Percentiles rank a stretch among this genome's conserved stretches.
Evolutionary conservation across 2,888 invertebrate species (phyloP).

Genomic region (Hybos culiciformis): DNA sequence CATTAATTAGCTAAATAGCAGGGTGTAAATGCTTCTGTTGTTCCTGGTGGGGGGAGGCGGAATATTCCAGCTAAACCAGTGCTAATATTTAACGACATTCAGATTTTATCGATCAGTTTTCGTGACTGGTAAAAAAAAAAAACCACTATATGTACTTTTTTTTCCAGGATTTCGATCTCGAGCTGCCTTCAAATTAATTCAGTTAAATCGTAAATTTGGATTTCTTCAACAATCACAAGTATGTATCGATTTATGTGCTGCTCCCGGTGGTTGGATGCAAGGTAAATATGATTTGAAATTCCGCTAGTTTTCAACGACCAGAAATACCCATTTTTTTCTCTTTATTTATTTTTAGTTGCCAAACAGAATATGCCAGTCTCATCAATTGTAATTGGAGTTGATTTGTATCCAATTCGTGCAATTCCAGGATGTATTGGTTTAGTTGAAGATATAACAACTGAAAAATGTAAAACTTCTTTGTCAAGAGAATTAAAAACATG

Average conservation of each 20-base stretch:
- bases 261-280: slow-evolving; percentile 99
- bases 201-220: slow-evolving; percentile 91
- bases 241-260: slow-evolving; percentile 95
- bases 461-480: slow-evolving; percentile 71
- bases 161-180: slow-evolving; percentile 80
- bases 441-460: slow-evolving; percentile 92
- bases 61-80: slow-evolving; percentile 1
- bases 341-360: too few species aligned
- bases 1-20: too few species aligned
- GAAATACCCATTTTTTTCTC: too few species aligned
- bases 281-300: too few species aligned
- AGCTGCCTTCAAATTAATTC: slow-evolving; percentile 98
- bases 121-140: not conserved
- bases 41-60: too few species aligned
- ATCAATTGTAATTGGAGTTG: slow-evolving; percentile 87
- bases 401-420: slow-evolving; percentile 85
- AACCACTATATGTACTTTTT: not conserved
- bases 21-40: too few species aligned
- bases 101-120: not conserved
- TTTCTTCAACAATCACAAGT: slow-evolving; percentile 93
- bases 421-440: slow-evolving; percentile 83
- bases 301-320: too few species aligned
- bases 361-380: slow-evolving; percentile 95
- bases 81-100: slow-evolving; percentile 3
- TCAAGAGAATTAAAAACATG: slow-evolving; percentile 80